A percentile compares a stretch with the other conserved stretches of the same genome.
Evolutionary conservation across 2,113 vertebrate species (phyloP).

Genomic region (Potamarius usumacintae): DNA sequence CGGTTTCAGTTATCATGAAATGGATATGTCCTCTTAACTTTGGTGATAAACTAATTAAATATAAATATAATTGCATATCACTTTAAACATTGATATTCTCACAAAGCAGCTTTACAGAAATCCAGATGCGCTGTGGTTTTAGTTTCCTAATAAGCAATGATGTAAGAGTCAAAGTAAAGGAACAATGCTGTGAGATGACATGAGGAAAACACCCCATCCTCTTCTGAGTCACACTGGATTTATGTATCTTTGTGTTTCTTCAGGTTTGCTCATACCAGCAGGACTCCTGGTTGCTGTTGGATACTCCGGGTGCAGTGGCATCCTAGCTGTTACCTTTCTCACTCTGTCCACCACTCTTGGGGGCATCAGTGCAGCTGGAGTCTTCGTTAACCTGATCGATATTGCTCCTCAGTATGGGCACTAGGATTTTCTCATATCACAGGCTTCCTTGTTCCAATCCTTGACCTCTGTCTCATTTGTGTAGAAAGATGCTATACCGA

Average conservation of each 20-base stretch:
- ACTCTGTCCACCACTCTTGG: constrained; percentile 63
- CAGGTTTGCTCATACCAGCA: constrained; percentile 68
- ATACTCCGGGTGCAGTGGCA: constrained; percentile 67
- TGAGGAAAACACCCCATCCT: neutral
- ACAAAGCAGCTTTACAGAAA: neutral
- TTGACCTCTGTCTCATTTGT: neutral
- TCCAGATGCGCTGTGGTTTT: neutral
- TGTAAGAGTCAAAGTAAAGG: neutral
- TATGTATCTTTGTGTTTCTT: neutral
- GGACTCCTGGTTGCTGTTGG: constrained; percentile 65
- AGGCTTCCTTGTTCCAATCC: neutral
- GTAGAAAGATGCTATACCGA: neutral
- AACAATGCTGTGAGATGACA: neutral
- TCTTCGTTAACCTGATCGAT: constrained; percentile 80
- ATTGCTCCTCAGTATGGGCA: constrained; percentile 74
- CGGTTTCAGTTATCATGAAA: neutral
- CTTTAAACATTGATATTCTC: neutral
- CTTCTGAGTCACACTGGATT: neutral
- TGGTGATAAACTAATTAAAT: neutral
- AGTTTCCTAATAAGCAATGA: neutral
- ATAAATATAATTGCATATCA: neutral
- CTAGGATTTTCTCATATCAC: neutral
- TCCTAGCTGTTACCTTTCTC: constrained; percentile 69
- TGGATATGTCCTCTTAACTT: neutral
- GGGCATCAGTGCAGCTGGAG: constrained; percentile 67